Base-by-base conservation (phyloP, 92 coral and sea anemone genomes). In the Metridium senile region DNA sequence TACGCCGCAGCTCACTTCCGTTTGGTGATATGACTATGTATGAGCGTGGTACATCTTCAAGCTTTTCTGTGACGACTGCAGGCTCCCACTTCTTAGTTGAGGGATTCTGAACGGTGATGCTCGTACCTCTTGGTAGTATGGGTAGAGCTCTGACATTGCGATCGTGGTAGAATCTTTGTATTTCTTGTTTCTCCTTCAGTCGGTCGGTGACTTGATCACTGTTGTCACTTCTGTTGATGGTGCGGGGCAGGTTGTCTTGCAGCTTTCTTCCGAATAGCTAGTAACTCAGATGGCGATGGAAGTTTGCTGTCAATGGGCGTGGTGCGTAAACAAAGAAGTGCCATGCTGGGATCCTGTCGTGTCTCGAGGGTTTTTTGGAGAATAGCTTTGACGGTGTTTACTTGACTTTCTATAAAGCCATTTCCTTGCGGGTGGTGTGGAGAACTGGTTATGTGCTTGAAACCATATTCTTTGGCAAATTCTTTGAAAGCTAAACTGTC, bases 401-500 rank as follows among this genome's bases (percentile, higher is more conserved):
- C 61, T 73, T 88, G 93, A 64, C 84, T 66, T 54, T 88, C 80
- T 16, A 88, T 85, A 49, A 87, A 87, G 20, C 88, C 85, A 57
- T 71, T 82, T 17, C 81, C 72, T 18, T 67, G 76, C 13, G 88
- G 76, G 58, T 84, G 79, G 77, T 81, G 79, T 26, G 89, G 87
- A 10, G 87, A 80, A 63, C 84, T 80, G 18, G 93, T 89, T 29
- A 85, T 43, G 21, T 85, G 90, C 21, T 49, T 45, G 70, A 89
- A 89, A 0, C 85, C 90, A 49, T 71, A 85, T 27, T 85, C 87
- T 61, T 66, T 35, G 7, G 85, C 70, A 46, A 89, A 85, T 33
- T 57, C 74, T 33, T 66, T 20, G 84, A 75, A 81, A 43, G 83
- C 77, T 25, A 71, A 34, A 9, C 76, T 68, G 66, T 81, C 62